Evolutionary conservation across 2,888 invertebrate genomes (phyloP).

Genomic region (Icerya purchasi): DNA sequence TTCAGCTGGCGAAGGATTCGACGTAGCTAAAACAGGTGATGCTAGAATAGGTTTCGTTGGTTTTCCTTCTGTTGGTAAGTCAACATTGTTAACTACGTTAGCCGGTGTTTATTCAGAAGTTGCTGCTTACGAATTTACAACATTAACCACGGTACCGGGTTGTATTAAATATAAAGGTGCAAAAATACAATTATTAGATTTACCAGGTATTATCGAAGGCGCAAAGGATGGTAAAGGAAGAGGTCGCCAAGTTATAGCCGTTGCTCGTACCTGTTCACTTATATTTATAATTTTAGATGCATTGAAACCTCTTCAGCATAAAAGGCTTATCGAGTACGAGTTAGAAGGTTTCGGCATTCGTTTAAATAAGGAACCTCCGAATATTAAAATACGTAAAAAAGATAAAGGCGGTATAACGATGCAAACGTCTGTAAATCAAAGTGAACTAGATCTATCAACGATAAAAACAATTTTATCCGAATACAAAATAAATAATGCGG

Average conservation of each 20-base stretch:
- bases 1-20: slow-evolving; percentile 85
- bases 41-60: slow-evolving; percentile 96
- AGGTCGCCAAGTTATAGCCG: slow-evolving; percentile 96
- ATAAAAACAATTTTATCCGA: slow-evolving; percentile 91
- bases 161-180: slow-evolving; percentile 98
- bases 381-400: slow-evolving; percentile 85
- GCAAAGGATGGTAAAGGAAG: slow-evolving; percentile 99
- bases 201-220: slow-evolving; percentile 99
- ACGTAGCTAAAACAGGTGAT: slow-evolving; percentile 99
- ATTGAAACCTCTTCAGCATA: slow-evolving; percentile 89
- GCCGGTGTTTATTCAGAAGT: slow-evolving; percentile 99
- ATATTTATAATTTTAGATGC: slow-evolving; percentile 96
- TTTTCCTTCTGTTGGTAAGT: slow-evolving; percentile 98
- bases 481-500: slow-evolving; percentile 97
- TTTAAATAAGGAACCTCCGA: slow-evolving; percentile 88
- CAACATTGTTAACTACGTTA: slow-evolving; percentile 82
- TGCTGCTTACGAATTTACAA: slow-evolving; percentile 98
- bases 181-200: slow-evolving; percentile 93
- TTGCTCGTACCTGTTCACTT: slow-evolving; percentile 91
- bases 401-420: slow-evolving; percentile 98
- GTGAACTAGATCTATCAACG: slow-evolving; percentile 80
- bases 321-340: slow-evolving; percentile 87
- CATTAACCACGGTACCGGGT: slow-evolving; percentile 95
- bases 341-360: slow-evolving; percentile 96
- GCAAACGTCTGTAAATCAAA: slow-evolving; percentile 69